Conservation (phyloP, 2,888 invertebrate genomes). For the Aspidiotus rigidus region DNA sequence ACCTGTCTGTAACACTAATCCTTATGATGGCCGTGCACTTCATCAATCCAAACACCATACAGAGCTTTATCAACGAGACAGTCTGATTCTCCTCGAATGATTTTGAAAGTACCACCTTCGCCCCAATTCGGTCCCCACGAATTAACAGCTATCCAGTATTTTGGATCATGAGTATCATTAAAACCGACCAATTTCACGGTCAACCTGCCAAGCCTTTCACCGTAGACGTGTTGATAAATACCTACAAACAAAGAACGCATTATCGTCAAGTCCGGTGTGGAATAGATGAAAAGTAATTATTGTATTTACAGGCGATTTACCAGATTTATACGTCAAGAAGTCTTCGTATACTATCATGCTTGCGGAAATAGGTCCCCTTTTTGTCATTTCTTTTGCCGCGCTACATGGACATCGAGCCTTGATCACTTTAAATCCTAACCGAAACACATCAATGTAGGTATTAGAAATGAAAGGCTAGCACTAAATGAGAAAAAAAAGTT, state of each 20-base stretch:
- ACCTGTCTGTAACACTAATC: too few relatives aligned
- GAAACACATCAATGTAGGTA: too few relatives aligned
- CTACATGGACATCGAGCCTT: conserved; percentile 19
- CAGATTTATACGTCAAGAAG: conserved; percentile 35
- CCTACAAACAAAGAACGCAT: conserved; percentile 43
- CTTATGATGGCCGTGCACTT: too few relatives aligned
- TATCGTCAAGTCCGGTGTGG: neutral
- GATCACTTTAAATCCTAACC: neutral
- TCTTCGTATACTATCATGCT: conserved; percentile 35
- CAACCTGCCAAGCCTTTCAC: conserved; percentile 51
- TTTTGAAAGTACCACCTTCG: conserved; percentile 35
- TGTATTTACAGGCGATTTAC: conserved; percentile 8
- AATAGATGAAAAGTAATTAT: too few relatives aligned
- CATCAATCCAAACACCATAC: too few relatives aligned
- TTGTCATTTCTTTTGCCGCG: conserved; percentile 22
- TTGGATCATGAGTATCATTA: conserved; percentile 12
- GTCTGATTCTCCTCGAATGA: conserved; percentile 19
- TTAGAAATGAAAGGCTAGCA: too few relatives aligned
- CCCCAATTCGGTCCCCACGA: conserved; percentile 36
- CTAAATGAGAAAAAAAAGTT: too few relatives aligned
- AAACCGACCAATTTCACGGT: conserved; percentile 36
- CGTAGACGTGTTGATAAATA: conserved; percentile 65
- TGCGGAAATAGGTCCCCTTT: conserved; percentile 32
- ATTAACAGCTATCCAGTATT: conserved; percentile 35
- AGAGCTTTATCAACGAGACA: neutral